Conservation (phyloP, 2,113 vertebrate species). For the Prionailurus bengalensis region DNA sequence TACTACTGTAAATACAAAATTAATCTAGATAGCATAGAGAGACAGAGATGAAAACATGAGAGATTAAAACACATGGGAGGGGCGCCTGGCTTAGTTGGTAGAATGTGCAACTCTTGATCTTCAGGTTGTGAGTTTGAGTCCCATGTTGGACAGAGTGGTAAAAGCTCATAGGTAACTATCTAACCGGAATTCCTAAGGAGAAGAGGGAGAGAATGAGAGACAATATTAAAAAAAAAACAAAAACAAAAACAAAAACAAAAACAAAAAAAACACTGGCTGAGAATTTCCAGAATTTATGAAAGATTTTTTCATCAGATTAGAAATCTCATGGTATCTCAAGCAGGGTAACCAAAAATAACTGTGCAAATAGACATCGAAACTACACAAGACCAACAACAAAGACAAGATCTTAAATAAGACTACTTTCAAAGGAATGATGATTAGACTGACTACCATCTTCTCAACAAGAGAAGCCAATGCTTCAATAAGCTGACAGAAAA, state of each 20-base stretch:
- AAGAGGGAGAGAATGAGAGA: not conserved
- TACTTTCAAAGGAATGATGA: not conserved
- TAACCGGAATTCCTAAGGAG: not conserved
- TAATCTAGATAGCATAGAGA: not conserved
- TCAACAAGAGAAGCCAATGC: not conserved
- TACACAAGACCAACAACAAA: not conserved
- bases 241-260: not conserved
- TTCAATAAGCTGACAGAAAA: not conserved
- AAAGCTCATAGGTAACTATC: not conserved
- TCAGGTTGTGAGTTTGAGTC: not conserved
- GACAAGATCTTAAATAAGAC: not conserved
- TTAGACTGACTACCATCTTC: not conserved
- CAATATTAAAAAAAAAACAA: not conserved
- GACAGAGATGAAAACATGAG: not conserved
- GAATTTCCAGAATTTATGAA: constrained; percentile 3
- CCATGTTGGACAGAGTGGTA: not conserved
- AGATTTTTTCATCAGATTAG: constrained; percentile 9
- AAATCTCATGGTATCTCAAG: not conserved
- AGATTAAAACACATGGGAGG: not conserved
- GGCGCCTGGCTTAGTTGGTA: not conserved
- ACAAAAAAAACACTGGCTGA: not conserved
- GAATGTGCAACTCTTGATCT: not conserved
- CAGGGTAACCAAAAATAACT: not conserved
- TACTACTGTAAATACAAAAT: not conserved
- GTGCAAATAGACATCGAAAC: not conserved